Evolutionary conservation across 2,888 invertebrate species (phyloP), one percentile per base, ranked within the genome.

Genomic region (Drosophila tanythrix): DNA sequence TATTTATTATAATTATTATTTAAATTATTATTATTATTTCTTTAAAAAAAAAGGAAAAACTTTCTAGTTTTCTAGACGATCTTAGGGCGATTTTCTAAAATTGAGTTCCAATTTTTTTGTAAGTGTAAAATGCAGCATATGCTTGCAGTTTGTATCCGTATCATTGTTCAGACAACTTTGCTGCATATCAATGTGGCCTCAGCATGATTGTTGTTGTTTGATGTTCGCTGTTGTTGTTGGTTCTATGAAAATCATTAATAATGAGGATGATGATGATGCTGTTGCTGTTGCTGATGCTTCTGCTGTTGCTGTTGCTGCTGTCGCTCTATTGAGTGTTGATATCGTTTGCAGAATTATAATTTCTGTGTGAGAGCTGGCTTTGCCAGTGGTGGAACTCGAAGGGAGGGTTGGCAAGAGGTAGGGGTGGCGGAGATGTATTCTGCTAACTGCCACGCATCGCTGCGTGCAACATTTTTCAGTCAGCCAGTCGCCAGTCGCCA

Each of bases 181-280:
- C 70, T 79, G 81, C 74, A 71, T 80, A 77, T 77, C 71, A 75
- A 74, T 81, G 78, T 53, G 67, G 63, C 53, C 46, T 31, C 63
- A 60, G 53, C 58, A 65, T 51, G 60, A 59, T 46, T 46, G 40
- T 43, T 52, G 59, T 38, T 53, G 33, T 57, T 46, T 62, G 60
- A 33, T 62, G 58, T 31, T 57, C 29, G 11, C 43, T 57, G 50
- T 55, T 64, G 50, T 62, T 64, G 63, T 71, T 69, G 56, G 43
- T 83, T 82, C 81, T 65, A 85, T 75, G 64, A 74, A 85, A 77
- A 81, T 81, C 88, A 85, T 88, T 83, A 81, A 81, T 81, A 85
- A 81, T 80, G 79, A 81, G 76, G 53, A 50, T 62, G 73, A 64
- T 79, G 79, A 69, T 76, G 81, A 60, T 79, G 79, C 64, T 76